phyloP scores from a whole-genome alignment of 2,888 invertebrate species.

The Cephus sareptanus region DNA sequence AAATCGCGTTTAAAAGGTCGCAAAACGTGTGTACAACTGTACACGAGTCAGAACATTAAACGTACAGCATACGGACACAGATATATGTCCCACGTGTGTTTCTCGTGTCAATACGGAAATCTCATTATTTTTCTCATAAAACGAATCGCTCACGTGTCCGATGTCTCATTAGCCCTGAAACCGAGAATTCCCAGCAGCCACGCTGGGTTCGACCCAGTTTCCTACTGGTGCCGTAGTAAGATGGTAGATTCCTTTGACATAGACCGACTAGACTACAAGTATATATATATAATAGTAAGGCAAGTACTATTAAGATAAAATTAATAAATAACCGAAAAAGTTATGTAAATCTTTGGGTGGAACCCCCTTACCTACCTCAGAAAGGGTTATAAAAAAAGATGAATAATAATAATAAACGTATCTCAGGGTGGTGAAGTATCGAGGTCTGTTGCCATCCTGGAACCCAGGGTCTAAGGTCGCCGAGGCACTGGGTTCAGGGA shows the following conservation, averaged over 20 bases:
- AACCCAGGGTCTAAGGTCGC: background rate
- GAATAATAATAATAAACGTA: background rate
- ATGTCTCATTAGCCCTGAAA: background rate
- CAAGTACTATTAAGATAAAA: background rate
- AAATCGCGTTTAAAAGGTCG: background rate
- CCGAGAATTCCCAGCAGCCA: background rate
- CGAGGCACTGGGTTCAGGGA: background rate
- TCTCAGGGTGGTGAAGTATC: background rate
- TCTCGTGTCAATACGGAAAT: background rate
- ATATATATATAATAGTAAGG: no score
- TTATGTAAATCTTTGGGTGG: fast-evolving
- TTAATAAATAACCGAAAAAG: background rate
- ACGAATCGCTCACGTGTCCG: background rate
- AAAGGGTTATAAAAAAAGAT: background rate
- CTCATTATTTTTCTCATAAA: background rate
- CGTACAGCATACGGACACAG: background rate
- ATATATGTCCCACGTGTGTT: background rate
- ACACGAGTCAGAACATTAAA: background rate
- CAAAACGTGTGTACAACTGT: background rate
- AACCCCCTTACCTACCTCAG: no score
- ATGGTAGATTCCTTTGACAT: background rate
- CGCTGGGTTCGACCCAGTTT: background rate
- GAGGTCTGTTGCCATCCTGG: background rate
- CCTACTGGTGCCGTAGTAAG: background rate
- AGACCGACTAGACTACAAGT: background rate